phyloP scores from a whole-genome alignment of 2,888 invertebrate species.

The Acheta domesticus region DNA sequence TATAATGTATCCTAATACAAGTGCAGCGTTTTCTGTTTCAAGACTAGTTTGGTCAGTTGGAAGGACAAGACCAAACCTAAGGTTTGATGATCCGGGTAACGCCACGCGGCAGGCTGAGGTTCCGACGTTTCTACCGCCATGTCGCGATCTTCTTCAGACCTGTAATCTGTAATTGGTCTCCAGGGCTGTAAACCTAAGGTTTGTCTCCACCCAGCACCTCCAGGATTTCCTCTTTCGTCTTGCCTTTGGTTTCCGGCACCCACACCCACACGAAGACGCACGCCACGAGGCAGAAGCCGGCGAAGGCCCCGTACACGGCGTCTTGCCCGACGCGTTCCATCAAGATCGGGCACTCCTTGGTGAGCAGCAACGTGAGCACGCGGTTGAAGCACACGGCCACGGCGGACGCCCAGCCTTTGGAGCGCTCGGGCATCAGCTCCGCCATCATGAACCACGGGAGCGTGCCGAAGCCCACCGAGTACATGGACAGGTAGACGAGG shows the following conservation, averaged over 20 bases:
- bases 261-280: conserved; percentile 30
- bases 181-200: too few species aligned
- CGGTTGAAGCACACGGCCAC: conserved; percentile 55
- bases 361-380: conserved; percentile 69
- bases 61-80: too few species aligned
- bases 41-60: too few species aligned
- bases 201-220: too few species aligned
- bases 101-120: too few species aligned
- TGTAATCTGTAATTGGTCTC: too few species aligned
- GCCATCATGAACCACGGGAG: conserved; percentile 79
- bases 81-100: too few species aligned
- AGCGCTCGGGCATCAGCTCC: conserved; percentile 70
- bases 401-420: conserved; percentile 68
- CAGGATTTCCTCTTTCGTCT: conserved; percentile 27
- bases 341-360: conserved; percentile 59
- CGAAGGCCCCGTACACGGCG: conserved; percentile 30
- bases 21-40: too few species aligned
- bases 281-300: conserved; percentile 26
- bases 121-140: too few species aligned
- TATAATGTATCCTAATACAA: too few species aligned
- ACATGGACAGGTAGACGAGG: conserved; percentile 63
- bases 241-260: conserved; percentile 34
- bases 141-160: too few species aligned
- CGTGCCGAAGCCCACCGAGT: conserved; percentile 71
- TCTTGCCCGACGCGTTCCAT: conserved; percentile 19